These are phyloP conservation scores for Pachyuromys duprasi DNA, from an alignment of 2,797 vertebrate genomes.

Conservation along the genomic window DNA sequence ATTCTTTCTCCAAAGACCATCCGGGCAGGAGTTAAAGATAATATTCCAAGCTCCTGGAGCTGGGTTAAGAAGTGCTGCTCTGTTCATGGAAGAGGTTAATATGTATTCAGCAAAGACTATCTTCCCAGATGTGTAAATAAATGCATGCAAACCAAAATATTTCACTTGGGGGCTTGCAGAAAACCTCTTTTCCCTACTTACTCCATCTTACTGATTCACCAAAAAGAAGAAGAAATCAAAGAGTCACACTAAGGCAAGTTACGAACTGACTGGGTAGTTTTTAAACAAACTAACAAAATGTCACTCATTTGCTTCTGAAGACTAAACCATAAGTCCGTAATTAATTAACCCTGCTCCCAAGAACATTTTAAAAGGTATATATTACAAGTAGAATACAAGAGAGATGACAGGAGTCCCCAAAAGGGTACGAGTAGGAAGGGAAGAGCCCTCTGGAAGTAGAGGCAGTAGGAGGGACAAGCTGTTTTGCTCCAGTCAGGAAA, in stretches of 20 bases:
- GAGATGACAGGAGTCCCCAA: neutral
- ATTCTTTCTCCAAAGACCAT: constrained; percentile 97
- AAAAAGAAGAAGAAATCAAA: neutral
- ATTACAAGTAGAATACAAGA: neutral
- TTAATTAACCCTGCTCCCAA: neutral
- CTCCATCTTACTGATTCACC: constrained; percentile 25
- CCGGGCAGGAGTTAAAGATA: constrained; percentile 97
- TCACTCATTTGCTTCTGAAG: neutral
- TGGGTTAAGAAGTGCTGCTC: constrained; percentile 97
- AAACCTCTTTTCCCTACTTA: neutral
- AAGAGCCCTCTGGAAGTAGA: neutral
- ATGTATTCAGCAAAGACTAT: constrained; percentile 69
- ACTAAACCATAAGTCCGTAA: neutral
- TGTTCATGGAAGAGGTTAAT: constrained; percentile 86
- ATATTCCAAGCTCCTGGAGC: constrained; percentile 95
- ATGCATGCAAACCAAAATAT: neutral
- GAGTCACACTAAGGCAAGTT: neutral
- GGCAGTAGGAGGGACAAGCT: rapidly evolving
- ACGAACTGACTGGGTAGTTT: neutral
- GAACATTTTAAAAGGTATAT: neutral
- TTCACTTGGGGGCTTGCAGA: neutral
- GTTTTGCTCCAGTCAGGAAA: neutral
- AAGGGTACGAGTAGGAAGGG: neutral
- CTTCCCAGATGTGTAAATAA: constrained; percentile 48
- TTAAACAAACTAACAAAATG: neutral